Evolutionary conservation across 2,888 invertebrate genomes (phyloP), one percentile per base, ranked within the genome.

Genomic region (Amaurobius ferox): DNA sequence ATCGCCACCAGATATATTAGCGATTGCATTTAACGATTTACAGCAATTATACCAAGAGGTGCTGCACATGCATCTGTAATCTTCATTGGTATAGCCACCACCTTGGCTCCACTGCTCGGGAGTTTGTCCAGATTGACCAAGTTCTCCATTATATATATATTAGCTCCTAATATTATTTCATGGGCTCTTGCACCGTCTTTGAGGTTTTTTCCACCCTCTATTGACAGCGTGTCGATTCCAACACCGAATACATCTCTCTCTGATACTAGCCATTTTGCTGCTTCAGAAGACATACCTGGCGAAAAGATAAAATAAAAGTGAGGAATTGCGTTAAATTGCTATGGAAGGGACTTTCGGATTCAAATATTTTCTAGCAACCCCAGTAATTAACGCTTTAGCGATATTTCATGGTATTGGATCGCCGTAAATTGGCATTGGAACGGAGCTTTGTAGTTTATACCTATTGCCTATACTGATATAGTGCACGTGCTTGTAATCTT

Each of bases 161-260:
- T 92, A 5, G 91, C 90, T 19, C 89, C 88, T 0, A 90, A 91
- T 6, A 94, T 91, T 28, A 93, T 92, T 1, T 92, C 92, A 89
- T 94, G 94, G 0, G 91, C 92, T 0, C 92, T 92, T 13, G 92
- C 92, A 26, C n/a, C 30, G n/a, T n/a, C n/a, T n/a, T n/a, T n/a
- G 2, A 44, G 16, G 1, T 11, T n/a, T n/a, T 44, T 11, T 89
- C 92, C 90, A 89, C 90, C 89, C 91, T 95, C 95, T 0, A 93
- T 91, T 9, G 94, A 94, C 0, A 94, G 93, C 0, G 94, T 93
- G 90, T 95, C 95, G 0, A 94, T 92, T 0, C 93, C 94, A 0
- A 95, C 93, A 0, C 94, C 95, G 0, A 94, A 92, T 85, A 94
- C 93, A 88, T 93, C 93, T 9, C 93, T 92, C 62, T 93, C 91